These are phyloP conservation scores for Acanthococcus lagerstroemiae DNA, from an alignment of 2,888 invertebrate genomes.

Conservation along the genomic window DNA sequence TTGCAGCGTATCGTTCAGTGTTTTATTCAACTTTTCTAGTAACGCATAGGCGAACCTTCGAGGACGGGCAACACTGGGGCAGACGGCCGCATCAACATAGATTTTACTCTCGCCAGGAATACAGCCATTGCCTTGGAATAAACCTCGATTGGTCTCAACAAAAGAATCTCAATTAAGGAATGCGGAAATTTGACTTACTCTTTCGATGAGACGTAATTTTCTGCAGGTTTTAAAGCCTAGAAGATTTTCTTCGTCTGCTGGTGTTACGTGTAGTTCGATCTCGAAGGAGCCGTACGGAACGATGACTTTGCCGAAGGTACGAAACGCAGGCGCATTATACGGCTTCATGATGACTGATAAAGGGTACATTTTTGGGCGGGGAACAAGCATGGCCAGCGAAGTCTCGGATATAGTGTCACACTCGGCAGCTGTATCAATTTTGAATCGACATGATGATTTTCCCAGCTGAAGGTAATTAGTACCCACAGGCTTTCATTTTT, in stretches of 20 bases:
- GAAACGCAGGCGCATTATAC: background rate
- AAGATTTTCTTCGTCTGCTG: background rate
- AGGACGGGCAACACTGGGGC: background rate
- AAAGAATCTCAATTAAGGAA: background rate
- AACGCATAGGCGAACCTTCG: background rate
- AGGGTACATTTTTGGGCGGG: background rate
- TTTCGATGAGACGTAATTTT: background rate
- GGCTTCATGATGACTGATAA: background rate
- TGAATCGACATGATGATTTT: background rate
- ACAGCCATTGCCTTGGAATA: background rate
- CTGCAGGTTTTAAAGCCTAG: background rate
- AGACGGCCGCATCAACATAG: background rate
- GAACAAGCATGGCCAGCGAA: background rate
- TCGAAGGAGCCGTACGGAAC: background rate
- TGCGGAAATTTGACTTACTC: too few species aligned
- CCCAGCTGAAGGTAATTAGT: too few species aligned
- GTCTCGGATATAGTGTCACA: background rate
- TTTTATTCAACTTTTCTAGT: background rate
- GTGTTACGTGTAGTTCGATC: background rate
- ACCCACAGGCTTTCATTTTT: too few species aligned
- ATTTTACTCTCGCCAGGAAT: background rate
- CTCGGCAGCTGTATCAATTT: background rate
- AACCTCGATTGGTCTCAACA: background rate
- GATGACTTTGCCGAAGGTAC: background rate
- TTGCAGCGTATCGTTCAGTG: background rate